phyloP scores from a whole-genome alignment of 2,888 invertebrate species.

The Plagodis dolabraria region DNA sequence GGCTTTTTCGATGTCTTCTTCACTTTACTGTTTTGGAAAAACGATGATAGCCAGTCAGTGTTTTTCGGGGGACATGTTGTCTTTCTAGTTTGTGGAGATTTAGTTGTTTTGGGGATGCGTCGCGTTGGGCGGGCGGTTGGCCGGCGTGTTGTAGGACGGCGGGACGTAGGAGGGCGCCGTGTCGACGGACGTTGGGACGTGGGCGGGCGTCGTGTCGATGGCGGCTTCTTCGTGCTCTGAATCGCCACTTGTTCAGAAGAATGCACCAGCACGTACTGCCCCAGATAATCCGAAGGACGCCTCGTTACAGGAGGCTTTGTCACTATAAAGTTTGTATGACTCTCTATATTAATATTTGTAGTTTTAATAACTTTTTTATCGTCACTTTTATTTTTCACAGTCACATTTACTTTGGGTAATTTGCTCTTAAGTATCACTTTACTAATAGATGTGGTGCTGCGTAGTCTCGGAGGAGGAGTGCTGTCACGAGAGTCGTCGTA shows the following conservation, averaged over 20 bases:
- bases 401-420: constrained; percentile 67
- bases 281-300: constrained; percentile 47
- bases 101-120: constrained; percentile 56
- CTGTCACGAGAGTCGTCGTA: constrained; percentile 67
- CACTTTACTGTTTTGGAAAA: constrained; percentile 60
- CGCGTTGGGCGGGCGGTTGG: constrained; percentile 42
- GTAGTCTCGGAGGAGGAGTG: constrained; percentile 51
- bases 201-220: constrained; percentile 43
- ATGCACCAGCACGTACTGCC: constrained; percentile 59
- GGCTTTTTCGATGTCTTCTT: constrained; percentile 61
- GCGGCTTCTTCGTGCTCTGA: constrained; percentile 46
- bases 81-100: constrained; percentile 55
- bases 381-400: constrained; percentile 64
- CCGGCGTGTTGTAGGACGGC: constrained; percentile 43
- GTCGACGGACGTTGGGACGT: constrained; percentile 44
- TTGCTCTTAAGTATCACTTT: constrained; percentile 71
- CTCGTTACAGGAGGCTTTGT: constrained; percentile 60
- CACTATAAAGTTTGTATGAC: constrained; percentile 76
- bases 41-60: constrained; percentile 65
- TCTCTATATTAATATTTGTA: constrained; percentile 76
- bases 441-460: constrained; percentile 55
- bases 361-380: constrained; percentile 69
- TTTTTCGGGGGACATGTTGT: constrained; percentile 62
- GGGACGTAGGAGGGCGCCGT: constrained; percentile 42
- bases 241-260: constrained; percentile 40